A percentile compares a stretch with the other conserved stretches of the same genome.
These are phyloP conservation scores for Hemaris fuciformis DNA, from an alignment of 2,888 invertebrate genomes.

Conservation along the genomic window DNA sequence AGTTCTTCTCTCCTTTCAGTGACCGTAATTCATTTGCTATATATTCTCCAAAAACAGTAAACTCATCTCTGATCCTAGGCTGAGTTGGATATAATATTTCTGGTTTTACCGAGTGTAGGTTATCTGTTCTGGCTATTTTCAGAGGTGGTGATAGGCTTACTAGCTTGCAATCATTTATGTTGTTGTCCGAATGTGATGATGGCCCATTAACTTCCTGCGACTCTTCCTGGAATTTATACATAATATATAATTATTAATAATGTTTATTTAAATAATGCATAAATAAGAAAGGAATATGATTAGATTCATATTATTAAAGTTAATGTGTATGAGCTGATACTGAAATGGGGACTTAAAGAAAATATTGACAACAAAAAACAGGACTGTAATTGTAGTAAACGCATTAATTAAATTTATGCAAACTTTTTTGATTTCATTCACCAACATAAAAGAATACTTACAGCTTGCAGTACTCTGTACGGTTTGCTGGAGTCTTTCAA, in stretches of 20 bases:
- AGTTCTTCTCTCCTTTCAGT: conserved; percentile 78
- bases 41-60: conserved; percentile 82
- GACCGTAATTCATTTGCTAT: conserved; percentile 82
- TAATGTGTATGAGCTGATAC: no score
- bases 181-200: conserved; percentile 42
- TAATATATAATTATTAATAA: no score
- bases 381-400: no score
- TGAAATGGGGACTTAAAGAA: no score
- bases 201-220: conserved; percentile 42
- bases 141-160: conserved; percentile 49
- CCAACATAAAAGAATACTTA: conserved; percentile 37
- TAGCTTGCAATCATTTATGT: conserved; percentile 50
- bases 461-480: conserved; percentile 60
- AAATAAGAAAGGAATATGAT: no score
- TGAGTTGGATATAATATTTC: conserved; percentile 42
- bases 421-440: no score
- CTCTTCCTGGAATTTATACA: conserved; percentile 53
- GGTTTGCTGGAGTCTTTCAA: conserved; percentile 80
- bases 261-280: no score
- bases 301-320: no score
- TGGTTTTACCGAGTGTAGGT: conserved; percentile 41
- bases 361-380: no score
- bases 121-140: conserved; percentile 53
- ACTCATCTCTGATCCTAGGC: conserved; percentile 71
- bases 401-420: no score